phyloP scores from a whole-genome alignment of 1,140 invertebrate species.

The Drosophila ironensis region DNA sequence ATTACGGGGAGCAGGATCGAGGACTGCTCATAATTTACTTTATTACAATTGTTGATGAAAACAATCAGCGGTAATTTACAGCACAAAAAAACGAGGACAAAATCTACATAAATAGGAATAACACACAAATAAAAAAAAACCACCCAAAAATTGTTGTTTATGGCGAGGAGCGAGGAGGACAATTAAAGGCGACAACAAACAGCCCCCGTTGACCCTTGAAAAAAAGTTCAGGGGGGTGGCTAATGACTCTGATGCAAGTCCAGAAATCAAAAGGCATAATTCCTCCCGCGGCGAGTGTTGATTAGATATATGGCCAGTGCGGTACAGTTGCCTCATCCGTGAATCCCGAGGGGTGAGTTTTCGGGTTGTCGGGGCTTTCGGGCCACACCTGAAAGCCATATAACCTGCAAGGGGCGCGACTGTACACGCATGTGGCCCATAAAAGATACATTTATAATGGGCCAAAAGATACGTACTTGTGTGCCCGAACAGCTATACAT shows the following conservation, averaged over 20 bases:
- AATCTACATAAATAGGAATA: conserved; percentile 51
- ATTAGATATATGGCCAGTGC: conserved; percentile 40
- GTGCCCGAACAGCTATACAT: conserved; percentile 63
- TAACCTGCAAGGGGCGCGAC: conserved; percentile 58
- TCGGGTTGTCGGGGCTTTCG: background rate
- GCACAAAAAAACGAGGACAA: conserved; percentile 34
- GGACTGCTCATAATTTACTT: conserved; percentile 75
- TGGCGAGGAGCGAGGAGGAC: conserved; percentile 28
- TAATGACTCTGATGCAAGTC: conserved; percentile 71
- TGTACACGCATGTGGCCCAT: conserved; percentile 66
- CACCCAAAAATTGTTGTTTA: conserved; percentile 47
- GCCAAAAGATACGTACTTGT: conserved; percentile 54
- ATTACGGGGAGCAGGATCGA: background rate
- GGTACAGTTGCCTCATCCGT: conserved; percentile 68
- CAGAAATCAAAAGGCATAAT: conserved; percentile 74
- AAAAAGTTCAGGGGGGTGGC: conserved; percentile 45
- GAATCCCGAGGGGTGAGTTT: conserved; percentile 48
- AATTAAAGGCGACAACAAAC: conserved; percentile 80
- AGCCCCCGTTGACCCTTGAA: conserved; percentile 53
- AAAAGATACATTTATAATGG: conserved; percentile 75
- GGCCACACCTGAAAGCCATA: conserved; percentile 73
- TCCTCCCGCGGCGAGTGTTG: conserved; percentile 47
- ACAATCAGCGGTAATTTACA: conserved; percentile 73
- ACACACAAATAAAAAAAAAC: conserved; percentile 39
- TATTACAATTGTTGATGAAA: conserved; percentile 79